phyloP scores from a whole-genome alignment of 1,140 invertebrate genomes.

The Hyles euphorbiae region DNA sequence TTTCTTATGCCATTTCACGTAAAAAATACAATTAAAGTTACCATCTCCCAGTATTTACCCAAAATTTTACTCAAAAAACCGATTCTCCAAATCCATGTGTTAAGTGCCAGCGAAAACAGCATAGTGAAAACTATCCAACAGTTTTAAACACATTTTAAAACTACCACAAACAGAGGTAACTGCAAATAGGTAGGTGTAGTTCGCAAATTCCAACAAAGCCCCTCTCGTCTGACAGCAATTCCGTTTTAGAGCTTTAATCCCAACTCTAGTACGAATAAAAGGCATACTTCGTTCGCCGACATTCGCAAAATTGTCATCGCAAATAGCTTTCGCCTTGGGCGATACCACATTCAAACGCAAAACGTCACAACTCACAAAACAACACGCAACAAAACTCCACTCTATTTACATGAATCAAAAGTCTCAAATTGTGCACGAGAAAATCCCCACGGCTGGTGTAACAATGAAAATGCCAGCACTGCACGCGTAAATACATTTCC shows the following conservation, averaged over 20 bases:
- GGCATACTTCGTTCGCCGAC: constrained; percentile 70
- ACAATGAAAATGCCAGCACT: constrained; percentile 72
- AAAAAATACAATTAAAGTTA: too few relatives aligned
- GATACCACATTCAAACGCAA: constrained; percentile 23
- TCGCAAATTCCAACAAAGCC: constrained; percentile 58
- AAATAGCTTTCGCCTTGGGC: constrained; percentile 70
- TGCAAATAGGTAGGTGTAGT: constrained; percentile 45
- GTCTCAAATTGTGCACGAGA: constrained; percentile 16
- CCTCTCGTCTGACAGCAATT: constrained; percentile 57
- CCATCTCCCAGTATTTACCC: too few relatives aligned
- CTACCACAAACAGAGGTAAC: constrained; percentile 1
- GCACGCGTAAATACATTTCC: constrained; percentile 70
- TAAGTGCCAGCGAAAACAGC: too few relatives aligned
- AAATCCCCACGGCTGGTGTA: constrained; percentile 46
- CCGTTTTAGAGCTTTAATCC: constrained; percentile 71
- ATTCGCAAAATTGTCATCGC: constrained; percentile 73
- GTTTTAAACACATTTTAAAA: too few relatives aligned
- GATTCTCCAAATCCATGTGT: too few relatives aligned
- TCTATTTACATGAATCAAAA: constrained; percentile 14
- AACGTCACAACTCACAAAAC: constrained; percentile 34
- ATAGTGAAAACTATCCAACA: too few relatives aligned
- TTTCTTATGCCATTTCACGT: too few relatives aligned
- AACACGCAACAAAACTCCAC: constrained; percentile 16
- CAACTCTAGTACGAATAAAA: constrained; percentile 68
- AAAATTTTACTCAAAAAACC: too few relatives aligned